These are phyloP conservation scores for Anastrepha ludens DNA, from an alignment of 1,140 invertebrate genomes.

Conservation along the genomic window DNA sequence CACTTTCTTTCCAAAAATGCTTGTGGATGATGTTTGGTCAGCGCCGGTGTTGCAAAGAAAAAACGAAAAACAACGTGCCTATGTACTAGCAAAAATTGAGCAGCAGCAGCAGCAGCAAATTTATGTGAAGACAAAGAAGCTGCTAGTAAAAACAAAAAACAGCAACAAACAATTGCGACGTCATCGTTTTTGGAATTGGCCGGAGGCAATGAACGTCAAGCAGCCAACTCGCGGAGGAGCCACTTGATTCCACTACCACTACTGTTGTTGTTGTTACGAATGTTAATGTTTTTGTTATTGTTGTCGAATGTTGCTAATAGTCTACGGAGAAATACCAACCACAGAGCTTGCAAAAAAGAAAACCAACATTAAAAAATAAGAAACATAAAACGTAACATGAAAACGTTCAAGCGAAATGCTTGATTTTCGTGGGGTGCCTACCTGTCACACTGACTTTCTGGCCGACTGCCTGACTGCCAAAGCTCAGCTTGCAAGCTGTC, in stretches of 20 bases:
- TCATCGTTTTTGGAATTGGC: conserved; percentile 19
- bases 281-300: neutral
- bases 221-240: neutral
- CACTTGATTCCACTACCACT: neutral
- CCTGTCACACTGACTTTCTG: conserved; percentile 39
- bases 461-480: neutral
- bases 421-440: neutral
- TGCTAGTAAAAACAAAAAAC: neutral
- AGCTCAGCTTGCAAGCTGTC: neutral
- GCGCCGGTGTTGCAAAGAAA: conserved; percentile 21
- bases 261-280: too few species aligned
- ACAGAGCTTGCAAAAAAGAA: neutral
- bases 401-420: neutral
- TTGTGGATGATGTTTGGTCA: neutral
- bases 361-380: neutral
- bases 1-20: conserved; percentile 51
- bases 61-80: neutral
- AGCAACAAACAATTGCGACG: neutral
- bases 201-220: conserved; percentile 19
- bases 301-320: neutral
- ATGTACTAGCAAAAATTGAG: neutral
- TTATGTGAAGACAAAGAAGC: neutral
- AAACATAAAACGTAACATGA: too few species aligned
- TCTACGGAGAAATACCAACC: neutral
- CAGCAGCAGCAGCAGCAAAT: neutral